A percentile compares a stretch with the other conserved stretches of the same genome.
Conservation (phyloP, 2,888 invertebrate genomes). For the Epinotia nisella region DNA sequence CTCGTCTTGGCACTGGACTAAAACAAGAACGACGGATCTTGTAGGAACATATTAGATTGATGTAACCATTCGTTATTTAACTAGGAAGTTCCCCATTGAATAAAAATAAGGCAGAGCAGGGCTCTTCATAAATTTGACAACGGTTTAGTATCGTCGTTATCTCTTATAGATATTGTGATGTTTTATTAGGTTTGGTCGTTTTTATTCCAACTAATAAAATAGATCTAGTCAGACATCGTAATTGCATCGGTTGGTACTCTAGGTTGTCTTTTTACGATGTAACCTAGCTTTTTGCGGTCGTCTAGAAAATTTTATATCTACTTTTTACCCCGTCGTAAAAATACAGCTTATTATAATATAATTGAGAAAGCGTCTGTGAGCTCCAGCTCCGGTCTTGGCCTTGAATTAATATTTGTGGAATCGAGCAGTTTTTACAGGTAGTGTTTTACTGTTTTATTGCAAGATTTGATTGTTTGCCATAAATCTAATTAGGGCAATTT, state of each 20-base stretch:
- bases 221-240: constrained; percentile 41
- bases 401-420: constrained; percentile 11
- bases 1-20: constrained; percentile 1
- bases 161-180: constrained; percentile 49
- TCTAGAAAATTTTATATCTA: constrained; percentile 33
- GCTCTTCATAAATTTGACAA: constrained; percentile 50
- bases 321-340: constrained; percentile 36
- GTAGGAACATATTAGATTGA: not conserved
- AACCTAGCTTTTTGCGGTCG: constrained; percentile 26
- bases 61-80: not conserved
- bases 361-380: constrained; percentile 36
- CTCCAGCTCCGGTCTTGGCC: no score
- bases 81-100: not conserved
- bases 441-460: not conserved
- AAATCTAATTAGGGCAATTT: not conserved
- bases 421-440: not conserved
- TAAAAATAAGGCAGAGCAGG: constrained; percentile 40
- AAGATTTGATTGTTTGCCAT: not conserved
- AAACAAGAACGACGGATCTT: constrained; percentile 13
- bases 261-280: constrained; percentile 30
- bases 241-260: constrained; percentile 20
- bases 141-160: constrained; percentile 51
- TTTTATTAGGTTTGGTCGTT: constrained; percentile 47
- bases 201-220: constrained; percentile 47
- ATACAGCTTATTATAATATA: constrained; percentile 38